Base-by-base conservation (phyloP, 2,888 invertebrate species). In the Itoplectis maculator region DNA sequence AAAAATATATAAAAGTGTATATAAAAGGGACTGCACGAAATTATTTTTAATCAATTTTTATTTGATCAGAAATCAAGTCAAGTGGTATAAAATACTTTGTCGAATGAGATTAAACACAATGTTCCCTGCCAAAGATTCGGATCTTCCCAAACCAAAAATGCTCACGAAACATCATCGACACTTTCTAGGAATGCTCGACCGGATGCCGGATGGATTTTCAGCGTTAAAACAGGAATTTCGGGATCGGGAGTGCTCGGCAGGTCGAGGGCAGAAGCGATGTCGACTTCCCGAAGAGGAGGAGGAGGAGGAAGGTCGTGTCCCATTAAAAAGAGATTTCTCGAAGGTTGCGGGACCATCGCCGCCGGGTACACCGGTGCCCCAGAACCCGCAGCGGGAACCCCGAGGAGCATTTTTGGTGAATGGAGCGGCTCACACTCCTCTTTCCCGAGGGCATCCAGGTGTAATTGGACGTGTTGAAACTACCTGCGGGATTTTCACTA, bases 311-410 rank as follows among this genome's bases (percentile, higher is more conserved):
- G 80, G 82, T 84, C 76, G 65, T 73, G 86, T 85, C 81, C 87
- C 89, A 91, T 92, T 92, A 92, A 92, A 92, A 92, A 91, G 88
- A 87, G 90, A 92, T 92, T 92, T 92, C 87, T 87, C 86, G 82
- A 82, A 77, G 79, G 72, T 35, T 76, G 75, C 86, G 86, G n/a
- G n/a, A n/a, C 77, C 47, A 42, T 20, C 56, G 51, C 63, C 63
- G 49, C 47, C 65, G 72, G 42, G 20, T 35, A 45, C 56, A 35
- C 11, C 54, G 37, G 61, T 45, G 47, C 23, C n/a, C n/a, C n/a
- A n/a, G n/a, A 15, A 20, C 61, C 9, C 2, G 15, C 45, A 20
- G 29, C 51, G 15, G 47, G 70, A 69, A 66, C 66, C 47, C 18
- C 42, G 65, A 49, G n/a, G 23, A 56, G 56, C 45, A 72, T 56